Conservation (phyloP, 2,113 vertebrate species). For the Lagopus leucura region DNA sequence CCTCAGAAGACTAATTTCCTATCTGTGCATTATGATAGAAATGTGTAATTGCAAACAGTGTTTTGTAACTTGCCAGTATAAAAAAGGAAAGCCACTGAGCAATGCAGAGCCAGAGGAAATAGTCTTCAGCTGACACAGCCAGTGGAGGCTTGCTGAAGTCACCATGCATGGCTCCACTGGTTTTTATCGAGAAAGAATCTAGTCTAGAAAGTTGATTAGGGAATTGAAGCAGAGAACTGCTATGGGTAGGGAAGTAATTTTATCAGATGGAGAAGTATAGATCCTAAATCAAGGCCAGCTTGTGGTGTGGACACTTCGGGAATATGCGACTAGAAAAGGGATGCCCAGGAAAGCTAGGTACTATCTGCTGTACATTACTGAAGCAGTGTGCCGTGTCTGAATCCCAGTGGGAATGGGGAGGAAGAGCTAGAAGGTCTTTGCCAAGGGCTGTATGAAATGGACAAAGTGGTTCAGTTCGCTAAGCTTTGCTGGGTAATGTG, state of each 20-base stretch:
- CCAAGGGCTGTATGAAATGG: background rate
- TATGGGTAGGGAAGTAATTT: background rate
- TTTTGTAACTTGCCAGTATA: background rate
- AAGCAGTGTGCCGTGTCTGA: background rate
- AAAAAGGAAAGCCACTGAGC: background rate
- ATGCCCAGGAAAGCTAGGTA: background rate
- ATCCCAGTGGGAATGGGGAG: background rate
- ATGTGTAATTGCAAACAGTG: slow-evolving; percentile 25
- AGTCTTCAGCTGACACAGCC: background rate
- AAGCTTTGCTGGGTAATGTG: background rate
- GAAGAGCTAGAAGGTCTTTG: background rate
- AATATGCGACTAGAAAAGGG: background rate
- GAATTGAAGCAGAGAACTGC: background rate
- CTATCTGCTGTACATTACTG: background rate
- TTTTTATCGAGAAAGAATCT: background rate
- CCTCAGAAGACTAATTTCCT: slow-evolving; percentile 46
- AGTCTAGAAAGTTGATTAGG: background rate
- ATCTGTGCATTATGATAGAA: slow-evolving; percentile 25
- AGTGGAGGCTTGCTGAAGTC: background rate
- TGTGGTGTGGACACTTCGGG: background rate
- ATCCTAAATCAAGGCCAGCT: background rate
- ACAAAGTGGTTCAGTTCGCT: background rate
- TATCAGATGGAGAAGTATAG: background rate
- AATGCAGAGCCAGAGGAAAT: background rate
- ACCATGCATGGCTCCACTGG: background rate